These are phyloP conservation scores for Xylocopa sonorina DNA, from an alignment of 1,140 invertebrate genomes.

Conservation along the genomic window DNA sequence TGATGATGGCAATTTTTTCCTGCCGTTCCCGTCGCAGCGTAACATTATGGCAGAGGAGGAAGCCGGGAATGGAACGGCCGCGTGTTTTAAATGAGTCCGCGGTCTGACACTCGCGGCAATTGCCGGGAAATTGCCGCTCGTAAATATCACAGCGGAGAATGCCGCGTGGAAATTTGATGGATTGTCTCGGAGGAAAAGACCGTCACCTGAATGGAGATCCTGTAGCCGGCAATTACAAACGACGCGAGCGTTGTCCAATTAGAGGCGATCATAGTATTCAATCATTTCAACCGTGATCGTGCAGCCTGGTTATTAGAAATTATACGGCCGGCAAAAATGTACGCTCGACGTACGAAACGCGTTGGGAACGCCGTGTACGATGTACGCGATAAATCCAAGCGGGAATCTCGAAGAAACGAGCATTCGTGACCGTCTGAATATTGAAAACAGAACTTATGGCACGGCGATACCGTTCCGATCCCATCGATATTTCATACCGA, in stretches of 20 bases:
- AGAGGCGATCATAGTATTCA: neutral
- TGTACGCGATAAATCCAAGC: too few species aligned
- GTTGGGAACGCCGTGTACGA: too few species aligned
- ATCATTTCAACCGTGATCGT: too few species aligned
- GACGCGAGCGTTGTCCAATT: neutral
- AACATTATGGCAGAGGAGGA: too few species aligned
- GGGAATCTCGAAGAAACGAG: neutral
- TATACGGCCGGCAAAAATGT: too few species aligned
- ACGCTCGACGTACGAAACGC: too few species aligned
- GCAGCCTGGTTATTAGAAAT: too few species aligned
- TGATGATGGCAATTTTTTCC: conserved; percentile 5
- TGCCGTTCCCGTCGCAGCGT: neutral
- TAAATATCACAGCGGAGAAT: conserved; percentile 3
- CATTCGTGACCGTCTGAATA: too few species aligned
- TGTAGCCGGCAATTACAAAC: neutral
- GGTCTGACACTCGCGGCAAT: conserved; percentile 3
- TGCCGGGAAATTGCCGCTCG: conserved; percentile 25
- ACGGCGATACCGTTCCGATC: neutral
- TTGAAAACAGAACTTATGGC: neutral
- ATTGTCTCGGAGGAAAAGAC: neutral
- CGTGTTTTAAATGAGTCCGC: neutral
- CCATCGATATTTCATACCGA: neutral
- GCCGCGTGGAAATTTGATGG: neutral
- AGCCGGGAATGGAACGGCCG: neutral
- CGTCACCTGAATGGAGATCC: neutral